Evolutionary conservation across 2,113 vertebrate species (phyloP).

Genomic region (human): DNA sequence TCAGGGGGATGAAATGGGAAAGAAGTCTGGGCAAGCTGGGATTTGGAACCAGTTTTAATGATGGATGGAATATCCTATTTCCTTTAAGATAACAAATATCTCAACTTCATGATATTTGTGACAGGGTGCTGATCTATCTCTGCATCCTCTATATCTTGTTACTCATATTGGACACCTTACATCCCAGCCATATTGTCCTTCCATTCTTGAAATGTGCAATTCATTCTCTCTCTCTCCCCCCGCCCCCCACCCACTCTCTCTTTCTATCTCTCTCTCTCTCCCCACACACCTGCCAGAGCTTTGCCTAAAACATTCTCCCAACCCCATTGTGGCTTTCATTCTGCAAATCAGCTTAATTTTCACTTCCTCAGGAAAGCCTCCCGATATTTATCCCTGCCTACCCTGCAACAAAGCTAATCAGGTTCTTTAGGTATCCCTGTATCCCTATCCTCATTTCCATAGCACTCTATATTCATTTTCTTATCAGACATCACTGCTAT

Average conservation of each 20-base stretch:
- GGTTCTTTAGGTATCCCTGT: neutral
- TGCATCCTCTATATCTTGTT: neutral
- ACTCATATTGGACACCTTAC: neutral
- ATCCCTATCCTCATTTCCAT: neutral
- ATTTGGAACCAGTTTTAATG: neutral
- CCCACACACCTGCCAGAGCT: neutral
- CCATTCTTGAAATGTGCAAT: neutral
- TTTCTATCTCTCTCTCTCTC: neutral
- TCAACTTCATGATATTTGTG: neutral
- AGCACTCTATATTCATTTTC: neutral
- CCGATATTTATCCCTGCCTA: neutral
- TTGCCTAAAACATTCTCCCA: neutral
- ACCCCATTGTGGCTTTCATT: neutral
- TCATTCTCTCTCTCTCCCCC: neutral
- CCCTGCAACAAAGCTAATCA: neutral
- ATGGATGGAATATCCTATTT: neutral
- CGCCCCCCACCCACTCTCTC: too few species aligned
- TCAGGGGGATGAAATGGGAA: neutral
- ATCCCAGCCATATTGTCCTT: neutral
- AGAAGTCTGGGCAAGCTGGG: neutral
- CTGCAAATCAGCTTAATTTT: neutral
- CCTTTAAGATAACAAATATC: neutral
- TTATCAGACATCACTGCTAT: neutral
- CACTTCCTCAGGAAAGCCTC: neutral
- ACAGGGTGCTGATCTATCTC: neutral